These are phyloP conservation scores for Coecobrya sp. DNA, from an alignment of 2,888 invertebrate genomes.

Conservation along the genomic window DNA sequence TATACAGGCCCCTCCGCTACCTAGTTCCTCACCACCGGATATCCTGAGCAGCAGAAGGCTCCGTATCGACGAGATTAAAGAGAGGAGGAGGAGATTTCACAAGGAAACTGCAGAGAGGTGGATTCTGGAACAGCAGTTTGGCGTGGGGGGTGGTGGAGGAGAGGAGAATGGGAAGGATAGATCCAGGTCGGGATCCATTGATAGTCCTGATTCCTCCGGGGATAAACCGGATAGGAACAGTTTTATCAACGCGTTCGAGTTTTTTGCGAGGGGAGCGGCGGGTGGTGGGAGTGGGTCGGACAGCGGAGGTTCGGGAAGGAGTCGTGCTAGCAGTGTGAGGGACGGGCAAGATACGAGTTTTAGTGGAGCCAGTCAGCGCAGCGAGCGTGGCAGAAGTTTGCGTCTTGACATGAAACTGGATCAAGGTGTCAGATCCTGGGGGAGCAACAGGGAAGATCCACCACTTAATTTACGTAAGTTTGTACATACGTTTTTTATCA, in stretches of 20 bases:
- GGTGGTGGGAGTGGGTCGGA: background rate
- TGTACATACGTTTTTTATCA: no score
- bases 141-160: constrained; percentile 3
- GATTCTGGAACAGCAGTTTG: constrained; percentile 74
- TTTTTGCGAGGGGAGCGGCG: constrained; percentile 42
- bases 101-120: constrained; percentile 75
- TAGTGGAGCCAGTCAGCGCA: background rate
- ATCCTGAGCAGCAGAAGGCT: constrained; percentile 35
- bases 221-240: constrained; percentile 29
- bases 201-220: background rate
- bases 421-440: background rate
- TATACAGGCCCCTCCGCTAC: background rate
- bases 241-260: constrained; percentile 74
- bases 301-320: background rate
- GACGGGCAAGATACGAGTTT: background rate
- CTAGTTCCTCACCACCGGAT: background rate
- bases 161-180: background rate
- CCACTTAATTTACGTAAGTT: background rate
- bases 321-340: background rate
- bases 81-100: constrained; percentile 66
- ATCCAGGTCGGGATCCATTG: background rate
- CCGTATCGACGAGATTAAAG: constrained; percentile 72
- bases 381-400: background rate
- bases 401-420: constrained; percentile 4
- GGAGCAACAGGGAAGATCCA: background rate